phyloP scores from a whole-genome alignment of 2,888 invertebrate species.

The Camponotus fellah region DNA sequence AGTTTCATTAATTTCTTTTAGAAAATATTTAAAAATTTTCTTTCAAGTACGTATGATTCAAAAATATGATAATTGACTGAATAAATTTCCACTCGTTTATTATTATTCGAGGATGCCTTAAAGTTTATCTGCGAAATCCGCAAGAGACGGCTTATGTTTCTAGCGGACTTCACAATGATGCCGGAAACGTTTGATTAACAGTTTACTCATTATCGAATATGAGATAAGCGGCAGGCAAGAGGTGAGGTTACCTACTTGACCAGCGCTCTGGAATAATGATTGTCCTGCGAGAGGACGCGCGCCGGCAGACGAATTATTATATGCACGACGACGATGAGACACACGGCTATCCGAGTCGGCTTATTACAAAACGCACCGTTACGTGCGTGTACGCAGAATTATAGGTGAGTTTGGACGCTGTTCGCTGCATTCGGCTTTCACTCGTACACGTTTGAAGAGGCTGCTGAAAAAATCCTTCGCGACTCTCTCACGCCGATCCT shows the following conservation, averaged over 20 bases:
- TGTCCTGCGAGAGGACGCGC: constrained; percentile 62
- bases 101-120: background rate
- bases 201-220: constrained; percentile 72
- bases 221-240: constrained; percentile 57
- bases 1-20: constrained; percentile 3
- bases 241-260: constrained; percentile 78
- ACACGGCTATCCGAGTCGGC: constrained; percentile 11
- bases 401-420: constrained; percentile 50
- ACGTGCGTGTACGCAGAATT: constrained; percentile 60
- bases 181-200: constrained; percentile 76
- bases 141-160: constrained; percentile 2
- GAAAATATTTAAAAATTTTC: background rate
- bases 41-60: background rate
- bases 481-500: background rate
- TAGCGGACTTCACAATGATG: constrained; percentile 36
- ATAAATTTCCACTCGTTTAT: background rate
- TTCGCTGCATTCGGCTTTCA: constrained; percentile 65
- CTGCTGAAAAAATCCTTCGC: constrained; percentile 61
- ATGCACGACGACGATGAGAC: constrained; percentile 58
- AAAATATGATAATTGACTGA: background rate
- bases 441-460: constrained; percentile 38
- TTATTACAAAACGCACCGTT: constrained; percentile 67
- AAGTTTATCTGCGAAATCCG: background rate
- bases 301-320: constrained; percentile 64
- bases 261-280: constrained; percentile 80